A percentile compares a stretch with the other conserved stretches of the same genome.
These are phyloP conservation scores for Drosophila picticornis DNA, from an alignment of 2,888 invertebrate species.

Conservation along the genomic window DNA sequence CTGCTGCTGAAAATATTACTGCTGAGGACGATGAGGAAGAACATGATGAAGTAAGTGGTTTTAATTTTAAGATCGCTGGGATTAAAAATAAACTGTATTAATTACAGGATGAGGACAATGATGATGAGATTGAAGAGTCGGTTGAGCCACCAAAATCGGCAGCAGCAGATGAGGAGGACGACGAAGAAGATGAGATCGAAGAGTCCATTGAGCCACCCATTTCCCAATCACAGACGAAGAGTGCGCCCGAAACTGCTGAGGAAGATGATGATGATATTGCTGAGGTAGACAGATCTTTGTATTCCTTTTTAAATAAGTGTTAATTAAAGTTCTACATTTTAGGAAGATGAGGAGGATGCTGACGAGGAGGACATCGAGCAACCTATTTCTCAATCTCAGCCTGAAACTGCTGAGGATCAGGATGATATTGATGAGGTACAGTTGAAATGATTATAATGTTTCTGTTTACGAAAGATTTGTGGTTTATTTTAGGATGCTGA, in stretches of 20 bases:
- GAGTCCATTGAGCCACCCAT: constrained; percentile 21
- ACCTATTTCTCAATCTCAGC: constrained; percentile 36
- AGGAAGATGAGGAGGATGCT: constrained; percentile 65
- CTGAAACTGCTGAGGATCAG: constrained; percentile 46
- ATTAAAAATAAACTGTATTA: background rate
- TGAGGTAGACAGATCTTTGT: constrained; percentile 19
- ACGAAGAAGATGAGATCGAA: constrained; percentile 18
- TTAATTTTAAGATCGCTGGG: background rate
- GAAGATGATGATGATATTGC: constrained; percentile 62
- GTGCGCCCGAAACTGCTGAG: constrained; percentile 26
- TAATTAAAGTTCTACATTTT: constrained; percentile 21
- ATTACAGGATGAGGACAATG: constrained; percentile 17
- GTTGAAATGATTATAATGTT: background rate
- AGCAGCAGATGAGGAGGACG: constrained; percentile 25
- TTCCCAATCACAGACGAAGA: constrained; percentile 17
- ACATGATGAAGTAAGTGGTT: constrained; percentile 29
- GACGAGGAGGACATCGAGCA: constrained; percentile 68
- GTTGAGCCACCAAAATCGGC: constrained; percentile 46
- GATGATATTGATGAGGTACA: constrained; percentile 33
- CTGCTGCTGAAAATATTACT: constrained; percentile 67
- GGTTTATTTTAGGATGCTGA: constrained; percentile 11
- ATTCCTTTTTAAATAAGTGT: background rate
- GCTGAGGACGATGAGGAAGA: constrained; percentile 84
- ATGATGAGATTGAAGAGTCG: constrained; percentile 54
- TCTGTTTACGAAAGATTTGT: background rate